Percentiles rank a stretch among this genome's conserved stretches.
These are phyloP conservation scores for Megaceryle alcyon DNA, from an alignment of 2,797 vertebrate genomes.

Conservation along the genomic window DNA sequence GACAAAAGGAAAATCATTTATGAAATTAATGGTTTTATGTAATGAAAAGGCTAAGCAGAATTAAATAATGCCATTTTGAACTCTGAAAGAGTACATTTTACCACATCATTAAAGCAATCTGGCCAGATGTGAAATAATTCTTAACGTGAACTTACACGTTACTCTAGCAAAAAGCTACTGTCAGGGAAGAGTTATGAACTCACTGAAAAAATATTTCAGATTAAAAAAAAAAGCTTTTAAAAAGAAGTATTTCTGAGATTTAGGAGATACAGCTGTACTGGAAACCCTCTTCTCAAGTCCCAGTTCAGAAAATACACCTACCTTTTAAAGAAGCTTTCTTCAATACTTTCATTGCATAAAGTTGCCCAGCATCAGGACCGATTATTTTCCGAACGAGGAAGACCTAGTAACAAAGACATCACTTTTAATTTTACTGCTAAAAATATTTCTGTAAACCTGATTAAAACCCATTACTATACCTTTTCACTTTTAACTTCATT, in stretches of 20 bases:
- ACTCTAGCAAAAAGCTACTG: background rate
- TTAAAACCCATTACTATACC: background rate
- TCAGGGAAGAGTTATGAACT: background rate
- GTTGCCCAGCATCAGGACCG: constrained; percentile 94
- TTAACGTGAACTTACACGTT: background rate
- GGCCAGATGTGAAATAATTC: background rate
- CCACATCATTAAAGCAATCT: background rate
- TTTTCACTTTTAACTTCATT: background rate
- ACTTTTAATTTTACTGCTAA: background rate
- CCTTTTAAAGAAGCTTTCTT: constrained; percentile 99
- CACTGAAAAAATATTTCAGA: background rate
- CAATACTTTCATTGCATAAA: constrained; percentile 99
- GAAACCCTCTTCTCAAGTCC: background rate
- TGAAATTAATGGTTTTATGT: background rate
- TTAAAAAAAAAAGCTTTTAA: background rate
- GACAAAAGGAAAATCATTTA: background rate
- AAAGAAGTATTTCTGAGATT: background rate
- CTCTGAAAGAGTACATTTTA: background rate
- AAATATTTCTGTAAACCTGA: background rate
- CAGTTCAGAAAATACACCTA: constrained; percentile 50
- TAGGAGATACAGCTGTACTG: background rate
- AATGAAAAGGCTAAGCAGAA: background rate
- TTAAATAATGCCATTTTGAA: background rate
- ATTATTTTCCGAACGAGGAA: constrained; percentile 95
- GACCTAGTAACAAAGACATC: constrained; percentile 80